Conservation (phyloP, 2,888 invertebrate genomes). For the Apamea sordens region DNA sequence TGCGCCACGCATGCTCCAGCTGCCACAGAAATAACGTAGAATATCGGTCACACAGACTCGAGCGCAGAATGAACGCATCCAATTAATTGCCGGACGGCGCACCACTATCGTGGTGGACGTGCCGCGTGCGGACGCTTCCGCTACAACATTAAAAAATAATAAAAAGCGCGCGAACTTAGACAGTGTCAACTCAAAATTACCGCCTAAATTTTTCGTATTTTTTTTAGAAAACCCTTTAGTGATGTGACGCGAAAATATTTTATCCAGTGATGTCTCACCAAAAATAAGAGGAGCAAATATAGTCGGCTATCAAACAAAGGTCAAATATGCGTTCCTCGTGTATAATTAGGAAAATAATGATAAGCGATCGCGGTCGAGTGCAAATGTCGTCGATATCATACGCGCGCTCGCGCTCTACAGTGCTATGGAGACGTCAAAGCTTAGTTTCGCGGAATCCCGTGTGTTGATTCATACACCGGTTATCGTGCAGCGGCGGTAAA, state of each 20-base stretch:
- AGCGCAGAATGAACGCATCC: slow-evolving; percentile 83
- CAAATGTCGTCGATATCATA: slow-evolving; percentile 84
- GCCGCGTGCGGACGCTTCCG: slow-evolving; percentile 87
- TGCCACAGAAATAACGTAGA: slow-evolving; percentile 88
- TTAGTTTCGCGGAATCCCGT: slow-evolving; percentile 85
- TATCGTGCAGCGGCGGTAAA: slow-evolving; percentile 81
- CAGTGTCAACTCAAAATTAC: slow-evolving; percentile 52
- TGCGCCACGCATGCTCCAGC: slow-evolving; percentile 84
- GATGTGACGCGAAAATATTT: slow-evolving; percentile 20
- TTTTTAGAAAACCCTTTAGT: slow-evolving; percentile 1
- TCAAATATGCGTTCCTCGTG: slow-evolving; percentile 77
- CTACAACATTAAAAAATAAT: slow-evolving; percentile 71
- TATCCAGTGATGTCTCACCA: slow-evolving; percentile 42
- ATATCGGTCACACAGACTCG: slow-evolving; percentile 89
- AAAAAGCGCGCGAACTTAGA: slow-evolving; percentile 80
- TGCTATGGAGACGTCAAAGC: slow-evolving; percentile 77
- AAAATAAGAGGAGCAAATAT: slow-evolving; percentile 54
- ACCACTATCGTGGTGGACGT: slow-evolving; percentile 85
- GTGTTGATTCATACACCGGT: slow-evolving; percentile 89
- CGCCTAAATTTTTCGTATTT: slow-evolving; percentile 18
- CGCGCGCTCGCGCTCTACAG: slow-evolving; percentile 65
- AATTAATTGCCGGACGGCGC: slow-evolving; percentile 85
- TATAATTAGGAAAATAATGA: slow-evolving; percentile 83
- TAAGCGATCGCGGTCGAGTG: slow-evolving; percentile 87
- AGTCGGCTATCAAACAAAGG: slow-evolving; percentile 74